phyloP scores from a whole-genome alignment of 2,888 invertebrate genomes.

The Lithophane socia region DNA sequence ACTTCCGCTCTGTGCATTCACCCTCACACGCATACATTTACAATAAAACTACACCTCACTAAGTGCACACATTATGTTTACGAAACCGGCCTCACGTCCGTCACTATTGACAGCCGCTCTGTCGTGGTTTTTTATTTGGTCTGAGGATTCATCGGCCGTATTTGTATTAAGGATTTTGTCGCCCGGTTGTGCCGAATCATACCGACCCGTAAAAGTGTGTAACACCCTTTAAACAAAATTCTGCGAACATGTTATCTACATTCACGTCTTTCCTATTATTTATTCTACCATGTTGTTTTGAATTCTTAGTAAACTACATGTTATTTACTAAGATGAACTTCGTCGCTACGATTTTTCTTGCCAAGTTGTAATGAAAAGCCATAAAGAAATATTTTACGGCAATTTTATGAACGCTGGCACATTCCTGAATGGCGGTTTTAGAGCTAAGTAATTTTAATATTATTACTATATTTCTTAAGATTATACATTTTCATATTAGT shows the following conservation, averaged over 20 bases:
- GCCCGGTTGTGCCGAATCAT: background rate
- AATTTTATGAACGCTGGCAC: conserved; percentile 29
- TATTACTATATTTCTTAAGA: conserved; percentile 43
- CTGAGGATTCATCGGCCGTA: background rate
- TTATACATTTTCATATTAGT: conserved; percentile 22
- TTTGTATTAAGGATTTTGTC: background rate
- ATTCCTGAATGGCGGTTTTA: conserved; percentile 7
- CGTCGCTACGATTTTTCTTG: conserved; percentile 9
- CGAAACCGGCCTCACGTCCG: too few species aligned
- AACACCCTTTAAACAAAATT: background rate
- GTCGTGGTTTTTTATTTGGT: too few species aligned
- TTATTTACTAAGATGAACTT: conserved; percentile 10
- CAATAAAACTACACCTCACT: too few species aligned
- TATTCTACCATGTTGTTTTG: background rate
- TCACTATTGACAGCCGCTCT: too few species aligned
- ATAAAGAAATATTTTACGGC: conserved; percentile 31
- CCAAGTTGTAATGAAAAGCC: conserved; percentile 29
- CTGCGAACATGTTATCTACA: background rate
- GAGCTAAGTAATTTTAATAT: conserved; percentile 24
- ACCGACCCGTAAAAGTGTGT: background rate
- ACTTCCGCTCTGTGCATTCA: too few species aligned
- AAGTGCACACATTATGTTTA: too few species aligned
- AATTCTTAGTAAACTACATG: background rate
- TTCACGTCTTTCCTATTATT: background rate
- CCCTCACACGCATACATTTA: too few species aligned